Base-by-base conservation (phyloP, 2,888 invertebrate species). In the Eucera pruinosa region DNA sequence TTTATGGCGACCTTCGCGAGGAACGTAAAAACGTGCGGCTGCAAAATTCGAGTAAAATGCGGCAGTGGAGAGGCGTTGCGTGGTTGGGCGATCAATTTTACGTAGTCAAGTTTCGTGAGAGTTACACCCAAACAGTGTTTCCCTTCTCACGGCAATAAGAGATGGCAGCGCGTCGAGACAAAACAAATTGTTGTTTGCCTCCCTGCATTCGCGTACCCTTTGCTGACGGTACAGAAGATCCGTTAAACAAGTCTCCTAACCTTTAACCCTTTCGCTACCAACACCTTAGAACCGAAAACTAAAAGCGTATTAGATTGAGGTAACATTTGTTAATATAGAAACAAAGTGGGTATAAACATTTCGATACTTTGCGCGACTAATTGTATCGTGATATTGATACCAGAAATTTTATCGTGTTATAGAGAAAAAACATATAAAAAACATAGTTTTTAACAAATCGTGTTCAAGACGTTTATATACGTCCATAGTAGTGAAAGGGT, bases 81-180 rank as follows among this genome's bases (percentile, higher is more conserved):
- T n/a, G 15, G 27, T 27, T 13, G 2, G 18, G 6, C 43, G 27
- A 58, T 58, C 33, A 47, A 33, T 61, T 61, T 23, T 20, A 2
- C n/a, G 47, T 25, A 47, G 41, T 62, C 65, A 18, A 18, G 23
- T n/a, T 55, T 55, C 61, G 62, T 41, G 57, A 41, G 20, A 27
- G 60, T 58, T 15, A 15, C 20, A 3, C 47, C 25, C 3, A 11
- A 66, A 71, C 64, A 18, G 15, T 30, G 18, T 23, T 54, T 55
- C 70, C 52, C 48, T 86, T 87, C 86, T 70, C 82, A 81, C 84
- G 80, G 62, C 77, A 83, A 83, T 78, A 74, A 75, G 65, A 7
- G 39, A 18, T 20, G 50, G 30, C 47, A 36, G 62, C 52, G 7
- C 60, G 43, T 13, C 61, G 55, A 57, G 65, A 71, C 70, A 69